Percentiles rank a stretch among this genome's conserved stretches.
Evolutionary conservation across 2,113 vertebrate genomes (phyloP).

Genomic region (Centrocercus urophasianus): DNA sequence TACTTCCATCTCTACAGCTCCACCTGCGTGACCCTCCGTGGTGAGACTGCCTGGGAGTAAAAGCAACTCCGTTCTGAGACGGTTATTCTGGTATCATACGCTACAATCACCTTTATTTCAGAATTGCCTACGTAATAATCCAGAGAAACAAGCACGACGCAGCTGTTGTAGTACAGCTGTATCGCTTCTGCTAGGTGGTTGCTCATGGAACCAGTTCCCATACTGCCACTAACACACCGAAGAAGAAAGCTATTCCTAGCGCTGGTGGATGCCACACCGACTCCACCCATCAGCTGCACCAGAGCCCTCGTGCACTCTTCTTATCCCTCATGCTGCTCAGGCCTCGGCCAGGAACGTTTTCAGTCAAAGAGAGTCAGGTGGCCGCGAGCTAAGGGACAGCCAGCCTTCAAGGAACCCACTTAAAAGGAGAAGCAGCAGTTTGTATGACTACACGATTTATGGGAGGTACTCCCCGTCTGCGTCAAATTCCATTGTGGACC

Average conservation of each 20-base stretch:
- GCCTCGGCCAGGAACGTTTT: not conserved
- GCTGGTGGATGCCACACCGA: not conserved
- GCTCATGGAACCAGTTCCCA: fast-evolving
- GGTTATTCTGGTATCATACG: not conserved
- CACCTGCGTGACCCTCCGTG: not conserved
- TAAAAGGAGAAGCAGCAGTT: not conserved
- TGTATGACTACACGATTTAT: not conserved
- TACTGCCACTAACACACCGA: not conserved
- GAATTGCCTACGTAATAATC: not conserved
- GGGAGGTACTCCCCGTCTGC: not conserved
- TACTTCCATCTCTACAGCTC: not conserved
- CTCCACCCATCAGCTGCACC: not conserved
- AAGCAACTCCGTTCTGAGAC: not conserved
- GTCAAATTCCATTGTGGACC: not conserved
- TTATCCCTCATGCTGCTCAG: not conserved
- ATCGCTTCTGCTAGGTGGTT: not conserved
- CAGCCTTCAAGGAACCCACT: not conserved
- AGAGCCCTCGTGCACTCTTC: not conserved
- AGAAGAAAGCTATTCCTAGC: not conserved
- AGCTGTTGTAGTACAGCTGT: not conserved
- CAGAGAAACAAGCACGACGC: not conserved
- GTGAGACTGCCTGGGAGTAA: not conserved
- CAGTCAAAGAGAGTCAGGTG: not conserved
- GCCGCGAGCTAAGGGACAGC: not conserved
- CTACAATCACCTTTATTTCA: not conserved